Conservation (phyloP, 92 coral and sea anemone genomes). For the Palythoa heliodiscus region DNA sequence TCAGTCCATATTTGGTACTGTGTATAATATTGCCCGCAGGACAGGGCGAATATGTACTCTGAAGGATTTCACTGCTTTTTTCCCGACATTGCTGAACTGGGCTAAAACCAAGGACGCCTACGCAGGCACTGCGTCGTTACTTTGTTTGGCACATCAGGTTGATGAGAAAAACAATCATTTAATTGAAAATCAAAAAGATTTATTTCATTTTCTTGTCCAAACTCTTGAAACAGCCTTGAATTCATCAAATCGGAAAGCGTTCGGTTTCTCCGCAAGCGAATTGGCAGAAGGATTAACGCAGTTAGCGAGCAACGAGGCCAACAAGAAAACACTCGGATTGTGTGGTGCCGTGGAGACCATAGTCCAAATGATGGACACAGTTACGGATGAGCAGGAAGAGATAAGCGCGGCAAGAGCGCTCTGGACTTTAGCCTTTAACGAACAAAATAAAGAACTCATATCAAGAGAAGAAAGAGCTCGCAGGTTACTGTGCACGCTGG, state of each 20-base stretch:
- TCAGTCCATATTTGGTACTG: background rate
- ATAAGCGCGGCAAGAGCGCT: slow-evolving; percentile 55
- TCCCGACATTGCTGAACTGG: slow-evolving; percentile 39
- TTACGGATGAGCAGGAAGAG: slow-evolving; percentile 52
- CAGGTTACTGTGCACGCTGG: slow-evolving; percentile 38
- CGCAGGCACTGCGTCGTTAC: slow-evolving; percentile 31
- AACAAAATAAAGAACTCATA: slow-evolving; percentile 58
- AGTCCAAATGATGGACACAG: slow-evolving; percentile 52
- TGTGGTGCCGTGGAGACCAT: slow-evolving; percentile 66
- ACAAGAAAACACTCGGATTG: slow-evolving; percentile 54
- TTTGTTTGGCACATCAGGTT: slow-evolving; percentile 55
- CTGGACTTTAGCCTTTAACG: slow-evolving; percentile 77
- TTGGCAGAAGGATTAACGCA: slow-evolving; percentile 60
- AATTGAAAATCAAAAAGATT: slow-evolving; percentile 41
- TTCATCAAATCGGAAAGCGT: slow-evolving; percentile 45
- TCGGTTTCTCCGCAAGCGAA: slow-evolving; percentile 62
- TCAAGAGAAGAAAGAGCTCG: slow-evolving; percentile 40
- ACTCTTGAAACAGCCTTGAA: slow-evolving; percentile 44
- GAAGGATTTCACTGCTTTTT: slow-evolving; percentile 12
- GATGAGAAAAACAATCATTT: slow-evolving; percentile 60
- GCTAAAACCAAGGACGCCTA: slow-evolving; percentile 52
- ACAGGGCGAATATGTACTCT: slow-evolving; percentile 6
- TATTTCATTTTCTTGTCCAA: slow-evolving; percentile 43
- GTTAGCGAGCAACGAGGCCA: slow-evolving; percentile 52
- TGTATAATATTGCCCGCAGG: slow-evolving; percentile 38